phyloP scores from a whole-genome alignment of 2,113 vertebrate species.

The Neolamprologus variostigma region DNA sequence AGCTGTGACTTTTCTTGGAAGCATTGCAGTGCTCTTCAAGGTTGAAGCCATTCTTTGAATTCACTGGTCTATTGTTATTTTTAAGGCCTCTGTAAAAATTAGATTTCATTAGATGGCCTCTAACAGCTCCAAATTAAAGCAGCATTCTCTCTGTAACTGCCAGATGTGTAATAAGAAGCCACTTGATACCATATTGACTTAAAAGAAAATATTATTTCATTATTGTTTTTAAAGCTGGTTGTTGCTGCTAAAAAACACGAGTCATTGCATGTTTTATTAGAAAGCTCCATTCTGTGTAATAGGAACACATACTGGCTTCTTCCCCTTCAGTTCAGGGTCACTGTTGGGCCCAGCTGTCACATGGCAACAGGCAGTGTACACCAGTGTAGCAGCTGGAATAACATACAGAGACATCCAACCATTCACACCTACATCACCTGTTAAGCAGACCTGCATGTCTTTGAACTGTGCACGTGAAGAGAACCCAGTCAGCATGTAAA shows the following conservation, averaged over 20 bases:
- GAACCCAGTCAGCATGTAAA: not conserved
- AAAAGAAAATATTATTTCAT: not conserved
- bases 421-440: not conserved
- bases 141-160: fast-evolving
- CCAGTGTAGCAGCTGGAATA: not conserved
- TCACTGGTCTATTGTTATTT: not conserved
- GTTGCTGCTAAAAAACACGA: not conserved
- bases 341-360: not conserved
- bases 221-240: not conserved
- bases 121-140: not conserved
- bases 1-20: not conserved
- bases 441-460: not conserved
- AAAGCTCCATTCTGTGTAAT: not conserved
- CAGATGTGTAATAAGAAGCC: not conserved
- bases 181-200: not conserved
- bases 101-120: not conserved
- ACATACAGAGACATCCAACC: not conserved
- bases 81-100: not conserved
- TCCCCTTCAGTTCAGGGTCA: not conserved
- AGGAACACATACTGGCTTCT: not conserved
- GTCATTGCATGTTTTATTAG: not conserved
- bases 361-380: fast-evolving
- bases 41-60: not conserved
- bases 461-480: not conserved
- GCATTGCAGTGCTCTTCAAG: not conserved